Evolutionary conservation across 2,797 vertebrate genomes (phyloP), one percentile per base, ranked within the genome.

Genomic region (Sebastes variabilis): DNA sequence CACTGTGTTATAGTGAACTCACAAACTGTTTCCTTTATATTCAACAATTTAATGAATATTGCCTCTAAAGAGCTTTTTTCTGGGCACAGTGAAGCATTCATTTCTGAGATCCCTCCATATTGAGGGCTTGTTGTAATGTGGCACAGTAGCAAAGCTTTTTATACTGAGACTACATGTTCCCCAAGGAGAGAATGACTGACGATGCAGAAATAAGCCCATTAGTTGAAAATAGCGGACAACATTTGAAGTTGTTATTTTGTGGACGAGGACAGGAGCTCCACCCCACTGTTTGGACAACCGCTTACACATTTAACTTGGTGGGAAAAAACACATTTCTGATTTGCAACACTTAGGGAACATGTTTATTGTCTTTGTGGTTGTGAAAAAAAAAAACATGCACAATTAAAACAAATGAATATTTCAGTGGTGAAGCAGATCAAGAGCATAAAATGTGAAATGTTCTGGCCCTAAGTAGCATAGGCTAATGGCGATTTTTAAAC

Each of bases 361-460:
- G 96, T 96, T 97, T 97, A 97, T 97, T 96, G 97, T 96, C 96
- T 96, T 97, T 97, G 96, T 96, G 93, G 94, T 90, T 77, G 54
- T 87, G 80, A 77, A 85, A 77, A 82, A 95, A 95, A 96, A 87
- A 81, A 94, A 96, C 94, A 94, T 87, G 83, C 95, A 96, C 96
- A 97, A 98, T 97, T 97, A 97, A 97, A 97, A 97, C 97, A 95
- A 96, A 97, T 96, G 96, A 96, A 96, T 97, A 97, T 96, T 96
- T 96, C 95, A 95, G 96, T 89, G 96, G 96, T 91, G 95, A 94
- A 96, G 95, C 96, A 93, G 95, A 96, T 97, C 97, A 98, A 96
- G 97, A 97, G 97, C 98, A 99, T 97, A 98, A 98, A 98, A 99
- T 98, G 95, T 96, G 96, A 97, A 97, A 99, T 99, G 97, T 98